Conservation (phyloP, 1,140 invertebrate species). For the Drosophila sulfurigaster region DNA sequence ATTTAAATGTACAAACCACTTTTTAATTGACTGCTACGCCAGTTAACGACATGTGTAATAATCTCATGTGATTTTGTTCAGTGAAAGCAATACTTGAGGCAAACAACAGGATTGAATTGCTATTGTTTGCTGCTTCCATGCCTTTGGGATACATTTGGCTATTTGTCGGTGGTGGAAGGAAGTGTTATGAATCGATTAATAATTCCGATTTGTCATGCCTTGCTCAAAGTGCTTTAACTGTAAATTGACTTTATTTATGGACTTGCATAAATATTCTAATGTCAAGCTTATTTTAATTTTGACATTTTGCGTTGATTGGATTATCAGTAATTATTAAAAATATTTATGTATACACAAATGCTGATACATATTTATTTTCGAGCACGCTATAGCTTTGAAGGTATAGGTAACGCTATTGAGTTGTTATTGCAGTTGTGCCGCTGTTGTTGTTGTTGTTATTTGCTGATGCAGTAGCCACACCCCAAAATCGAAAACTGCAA, state of each 20-base stretch:
- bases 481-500: slow-evolving; percentile 30
- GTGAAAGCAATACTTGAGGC: slow-evolving; percentile 3
- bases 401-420: background rate
- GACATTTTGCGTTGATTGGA: slow-evolving; percentile 19
- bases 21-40: slow-evolving; percentile 5
- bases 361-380: background rate
- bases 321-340: slow-evolving; percentile 15
- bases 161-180: background rate
- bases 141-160: background rate
- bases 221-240: background rate
- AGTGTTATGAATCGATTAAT: background rate
- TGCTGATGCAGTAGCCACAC: slow-evolving; percentile 29
- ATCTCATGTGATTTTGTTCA: background rate
- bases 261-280: slow-evolving; percentile 2
- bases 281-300: slow-evolving; percentile 4
- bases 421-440: background rate
- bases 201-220: slow-evolving; percentile 15
- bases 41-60: background rate
- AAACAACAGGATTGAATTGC: background rate
- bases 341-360: slow-evolving; percentile 1
- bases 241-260: background rate
- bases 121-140: background rate
- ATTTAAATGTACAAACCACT: slow-evolving; percentile 8
- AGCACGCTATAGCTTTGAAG: background rate
- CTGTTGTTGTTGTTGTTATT: slow-evolving; percentile 19